Evolutionary conservation across 2,797 vertebrate species (phyloP), one percentile per base, ranked within the genome.

Genomic region (Anolis apletophallus): DNA sequence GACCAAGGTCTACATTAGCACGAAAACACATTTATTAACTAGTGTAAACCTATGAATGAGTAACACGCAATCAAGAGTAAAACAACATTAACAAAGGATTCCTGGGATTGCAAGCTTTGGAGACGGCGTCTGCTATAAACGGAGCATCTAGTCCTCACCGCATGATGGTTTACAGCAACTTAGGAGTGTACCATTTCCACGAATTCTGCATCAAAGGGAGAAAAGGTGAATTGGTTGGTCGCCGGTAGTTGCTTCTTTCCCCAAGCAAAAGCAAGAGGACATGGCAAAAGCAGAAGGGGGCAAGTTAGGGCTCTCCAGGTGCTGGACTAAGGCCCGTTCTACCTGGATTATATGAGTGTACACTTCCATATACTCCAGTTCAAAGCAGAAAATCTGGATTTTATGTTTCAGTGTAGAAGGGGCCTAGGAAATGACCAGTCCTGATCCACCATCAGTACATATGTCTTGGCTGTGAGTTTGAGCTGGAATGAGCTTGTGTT

Each of bases 181-280:
- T 98, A 99, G 93, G 98, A 97, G 90, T 97, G 97, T 90, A 99
- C 98, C 98, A 99, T 97, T 86, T 96, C 96, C 91, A 97, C 97
- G 96, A 99, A 99, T 94, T 99, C 98, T 99, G 97, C n/a, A 83
- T 91, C 86, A 91, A 96, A 61, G 89, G 88, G 88, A 88, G 34
- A 85, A 55, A 57, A 73, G 7, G 54, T 54, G 21, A 84, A 32
- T 67, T 61, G 59, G 5, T 13, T 29, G 50, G 71, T 46, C 29
- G 19, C 9, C 14, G 19, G 50, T 21, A 36, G 32, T 68, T 54
- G 46, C 61, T 77, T 69, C 29, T 19, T 67, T 29, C 3, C 75
- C 16, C 78, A 19, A 5, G 14, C 57, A 46, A 64, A 64, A 67
- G 29, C 36, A 17, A 64, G 12, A 32, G 8, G 2, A 12, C 55